Base-by-base conservation (phyloP, 2,113 vertebrate genomes). In the Perca schrenkii region DNA sequence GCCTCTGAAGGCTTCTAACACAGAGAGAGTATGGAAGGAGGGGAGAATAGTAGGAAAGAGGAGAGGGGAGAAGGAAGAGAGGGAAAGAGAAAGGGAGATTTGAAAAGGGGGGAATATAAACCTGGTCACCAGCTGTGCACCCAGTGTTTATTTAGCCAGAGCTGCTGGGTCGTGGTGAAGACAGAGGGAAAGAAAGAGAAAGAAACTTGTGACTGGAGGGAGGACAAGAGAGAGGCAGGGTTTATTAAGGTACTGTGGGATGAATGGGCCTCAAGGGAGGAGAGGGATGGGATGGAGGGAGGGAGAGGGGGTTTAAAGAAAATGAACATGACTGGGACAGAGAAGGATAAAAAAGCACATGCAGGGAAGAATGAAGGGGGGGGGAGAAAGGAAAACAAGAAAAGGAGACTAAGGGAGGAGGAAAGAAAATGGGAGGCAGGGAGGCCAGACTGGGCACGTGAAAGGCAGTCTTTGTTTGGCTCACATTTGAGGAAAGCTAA, bases 111-210 rank as follows among this genome's bases (percentile, higher is more conserved):
- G 86, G 54, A 84, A 74, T 62, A 78, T 89, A 83, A 91, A 92
- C 62, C 71, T 71, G 85, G 93, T 91, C 80, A 25, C 73, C 90
- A 92, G 93, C 93, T 93, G 92, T 79, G 81, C 28, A 53, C 60
- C 77, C 82, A 3, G 74, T 91, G 94, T 94, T 95, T 94, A 90
- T 92, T 94, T 90, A 93, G 84, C 87, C 77, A 46, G 72, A 80
- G 89, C 73, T 50, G 77, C 63, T 63, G 83, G 86, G 72, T 66
- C 25, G 22, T 10, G 73, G 73, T 79, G 80, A 82, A 81, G 83
- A 79, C 14, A 10, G 82, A 80, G 57, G 16, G 63, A 62, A 60
- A 77, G 88, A 4, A 21, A 69, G 53, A 61, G 75, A 77, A 60
- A 68, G 80, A 80, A 86, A 69, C 79, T 77, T 81, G 85, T 63